Conservation (phyloP, 2,797 vertebrate species). For the Mustela erminea region DNA sequence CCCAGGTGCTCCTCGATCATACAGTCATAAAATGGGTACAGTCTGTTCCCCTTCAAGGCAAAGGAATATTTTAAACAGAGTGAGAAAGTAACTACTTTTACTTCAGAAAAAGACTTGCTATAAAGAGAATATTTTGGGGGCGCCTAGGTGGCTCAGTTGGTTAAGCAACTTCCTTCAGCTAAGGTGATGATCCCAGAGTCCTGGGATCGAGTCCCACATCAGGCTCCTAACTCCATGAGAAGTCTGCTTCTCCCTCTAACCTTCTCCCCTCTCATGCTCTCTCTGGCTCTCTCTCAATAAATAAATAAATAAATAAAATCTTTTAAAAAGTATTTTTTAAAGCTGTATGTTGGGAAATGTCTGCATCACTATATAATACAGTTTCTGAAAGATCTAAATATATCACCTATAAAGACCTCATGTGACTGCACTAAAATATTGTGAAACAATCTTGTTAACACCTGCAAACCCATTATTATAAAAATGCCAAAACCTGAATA, state of each 20-base stretch:
- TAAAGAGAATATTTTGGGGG: background rate
- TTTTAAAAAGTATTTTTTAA: background rate
- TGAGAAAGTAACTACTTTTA: background rate
- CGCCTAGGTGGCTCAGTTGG: too few species aligned
- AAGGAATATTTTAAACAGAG: background rate
- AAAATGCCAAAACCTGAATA: background rate
- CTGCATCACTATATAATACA: background rate
- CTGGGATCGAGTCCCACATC: too few species aligned
- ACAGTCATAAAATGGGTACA: background rate
- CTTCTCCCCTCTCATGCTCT: too few species aligned
- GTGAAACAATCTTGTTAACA: conserved; percentile 1
- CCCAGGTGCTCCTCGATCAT: background rate
- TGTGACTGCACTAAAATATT: background rate
- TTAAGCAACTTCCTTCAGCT: too few species aligned
- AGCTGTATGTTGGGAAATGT: background rate
- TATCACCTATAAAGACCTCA: background rate
- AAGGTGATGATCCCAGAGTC: too few species aligned
- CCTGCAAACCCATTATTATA: background rate
- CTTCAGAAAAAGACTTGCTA: background rate
- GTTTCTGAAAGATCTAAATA: background rate
- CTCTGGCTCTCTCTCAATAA: too few species aligned
- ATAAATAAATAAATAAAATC: too few species aligned
- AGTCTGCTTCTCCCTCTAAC: too few species aligned
- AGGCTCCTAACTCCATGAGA: too few species aligned
- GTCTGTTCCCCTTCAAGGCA: background rate